A percentile compares a stretch with the other conserved stretches of the same genome.
phyloP scores from a whole-genome alignment of 2,888 invertebrate genomes.

The Epinotia demarniana region DNA sequence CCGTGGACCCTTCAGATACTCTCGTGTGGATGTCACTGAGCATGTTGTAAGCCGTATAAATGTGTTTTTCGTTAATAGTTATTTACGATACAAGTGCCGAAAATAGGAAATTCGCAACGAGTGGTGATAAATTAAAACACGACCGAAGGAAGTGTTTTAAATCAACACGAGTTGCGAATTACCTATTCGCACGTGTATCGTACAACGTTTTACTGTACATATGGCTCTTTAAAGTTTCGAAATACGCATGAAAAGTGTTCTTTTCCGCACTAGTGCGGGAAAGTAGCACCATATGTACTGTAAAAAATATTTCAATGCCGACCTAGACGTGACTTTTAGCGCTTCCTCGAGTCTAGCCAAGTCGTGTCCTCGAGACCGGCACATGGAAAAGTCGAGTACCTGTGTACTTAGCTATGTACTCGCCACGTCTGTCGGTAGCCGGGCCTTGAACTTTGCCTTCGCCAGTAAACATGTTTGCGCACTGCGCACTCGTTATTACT shows the following conservation, averaged over 20 bases:
- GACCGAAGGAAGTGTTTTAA: no score
- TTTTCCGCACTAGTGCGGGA: no score
- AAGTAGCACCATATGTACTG: no score
- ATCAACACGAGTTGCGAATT: no score
- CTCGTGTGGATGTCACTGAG: background rate
- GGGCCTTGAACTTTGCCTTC: slow-evolving; percentile 81
- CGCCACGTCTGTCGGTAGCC: slow-evolving; percentile 65
- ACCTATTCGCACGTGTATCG: no score
- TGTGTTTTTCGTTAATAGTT: background rate
- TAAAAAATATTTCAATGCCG: background rate
- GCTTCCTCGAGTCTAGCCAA: slow-evolving; percentile 32
- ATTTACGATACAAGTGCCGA: no score
- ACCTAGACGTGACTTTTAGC: slow-evolving; percentile 3
- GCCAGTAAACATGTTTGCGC: slow-evolving; percentile 82
- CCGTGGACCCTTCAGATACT: no score
- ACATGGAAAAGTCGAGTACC: slow-evolving; percentile 57
- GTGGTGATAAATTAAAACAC: no score
- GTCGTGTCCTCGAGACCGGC: slow-evolving; percentile 60
- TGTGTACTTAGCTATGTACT: slow-evolving; percentile 43
- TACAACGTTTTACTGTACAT: no score
- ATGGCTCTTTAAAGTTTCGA: no score
- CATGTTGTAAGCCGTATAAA: background rate
- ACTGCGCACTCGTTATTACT: slow-evolving; percentile 74
- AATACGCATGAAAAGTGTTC: no score
- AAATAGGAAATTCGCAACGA: no score